Conservation (phyloP, 2,888 invertebrate species). For the Epirrhoe tristata region DNA sequence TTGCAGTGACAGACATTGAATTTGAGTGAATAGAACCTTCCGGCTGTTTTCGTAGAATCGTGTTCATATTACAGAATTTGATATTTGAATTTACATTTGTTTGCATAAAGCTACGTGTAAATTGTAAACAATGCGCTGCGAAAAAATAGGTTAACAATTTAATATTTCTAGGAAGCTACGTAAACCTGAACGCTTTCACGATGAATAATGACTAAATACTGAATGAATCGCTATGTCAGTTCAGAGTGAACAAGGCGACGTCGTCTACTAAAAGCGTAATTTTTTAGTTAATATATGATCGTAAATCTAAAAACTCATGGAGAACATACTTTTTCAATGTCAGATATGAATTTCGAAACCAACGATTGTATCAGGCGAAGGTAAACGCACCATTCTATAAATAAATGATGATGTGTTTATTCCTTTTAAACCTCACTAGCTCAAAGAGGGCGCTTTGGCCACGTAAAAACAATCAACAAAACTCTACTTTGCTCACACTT, state of each 20-base stretch:
- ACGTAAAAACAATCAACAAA: too few species aligned
- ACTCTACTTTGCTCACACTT: too few species aligned
- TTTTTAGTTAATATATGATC: neutral
- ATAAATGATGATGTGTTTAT: neutral
- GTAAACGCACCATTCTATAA: slow-evolving; percentile 2
- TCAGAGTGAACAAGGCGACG: slow-evolving; percentile 6
- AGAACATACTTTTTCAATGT: slow-evolving; percentile 9
- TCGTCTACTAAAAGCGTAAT: slow-evolving; percentile 11
- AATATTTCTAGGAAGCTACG: neutral
- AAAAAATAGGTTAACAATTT: neutral
- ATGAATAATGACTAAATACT: neutral
- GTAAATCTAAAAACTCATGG: slow-evolving; percentile 9
- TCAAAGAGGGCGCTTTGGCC: too few species aligned
- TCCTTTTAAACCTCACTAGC: too few species aligned
- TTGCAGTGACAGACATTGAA: neutral
- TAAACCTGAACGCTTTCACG: neutral
- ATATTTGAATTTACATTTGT: neutral
- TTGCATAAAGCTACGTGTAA: neutral
- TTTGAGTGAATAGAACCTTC: neutral
- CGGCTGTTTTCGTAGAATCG: too few species aligned
- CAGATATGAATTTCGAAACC: slow-evolving; percentile 25
- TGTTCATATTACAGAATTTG: neutral
- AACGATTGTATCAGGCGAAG: slow-evolving; percentile 33
- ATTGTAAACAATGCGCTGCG: neutral
- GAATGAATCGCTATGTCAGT: neutral